Base-by-base conservation (phyloP, 2,888 invertebrate species). In the Eupithecia tripunctaria region DNA sequence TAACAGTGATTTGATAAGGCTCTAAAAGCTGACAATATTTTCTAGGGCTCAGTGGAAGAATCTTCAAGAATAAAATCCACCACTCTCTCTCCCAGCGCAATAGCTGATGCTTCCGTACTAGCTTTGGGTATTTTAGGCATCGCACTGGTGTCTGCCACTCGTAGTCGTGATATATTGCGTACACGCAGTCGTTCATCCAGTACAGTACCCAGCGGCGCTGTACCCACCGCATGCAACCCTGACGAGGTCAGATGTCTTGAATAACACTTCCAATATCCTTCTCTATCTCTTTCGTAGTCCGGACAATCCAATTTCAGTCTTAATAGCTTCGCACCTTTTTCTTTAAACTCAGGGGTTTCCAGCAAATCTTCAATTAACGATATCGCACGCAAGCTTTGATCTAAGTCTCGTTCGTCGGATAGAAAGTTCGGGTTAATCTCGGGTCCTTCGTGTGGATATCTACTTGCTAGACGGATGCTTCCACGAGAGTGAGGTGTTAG, bases 101-200 rank as follows among this genome's bases (percentile, higher is more conserved):
- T 18, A 8, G 62, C 32, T 3, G 29, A 27, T 0, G 62, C 62
- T 29, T 62, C 62, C 62, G 62, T 62, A 32, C 29, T 62, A 27
- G 32, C 62, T 62, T 62, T 62, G 18, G 62, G 62, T 62, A 62
- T 62, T 62, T 43, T 80, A 72, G 21, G 63, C 76, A 15, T 1
- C 43, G 15, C 51, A 14, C 12, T 70, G 21, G 59, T 18, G 29
- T 62, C 62, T 18, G 62, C 62, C 15, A 1, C 25, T 3, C 71
- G 18, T 0, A 36, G 8, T 10, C 12, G 18, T 0, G 70, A 76
- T 77, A 81, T 82, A 76, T 76, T 78, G 14, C 47, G 6, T 12
- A 51, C 14, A 27, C 27, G 29, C 27, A 68, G 69, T 15, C 15
- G 36, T 29, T 62, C 62, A 62, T 62, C 62, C 32, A 62, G n/a